Conservation (phyloP, 2,888 invertebrate genomes). For the Ophion slaviceki region DNA sequence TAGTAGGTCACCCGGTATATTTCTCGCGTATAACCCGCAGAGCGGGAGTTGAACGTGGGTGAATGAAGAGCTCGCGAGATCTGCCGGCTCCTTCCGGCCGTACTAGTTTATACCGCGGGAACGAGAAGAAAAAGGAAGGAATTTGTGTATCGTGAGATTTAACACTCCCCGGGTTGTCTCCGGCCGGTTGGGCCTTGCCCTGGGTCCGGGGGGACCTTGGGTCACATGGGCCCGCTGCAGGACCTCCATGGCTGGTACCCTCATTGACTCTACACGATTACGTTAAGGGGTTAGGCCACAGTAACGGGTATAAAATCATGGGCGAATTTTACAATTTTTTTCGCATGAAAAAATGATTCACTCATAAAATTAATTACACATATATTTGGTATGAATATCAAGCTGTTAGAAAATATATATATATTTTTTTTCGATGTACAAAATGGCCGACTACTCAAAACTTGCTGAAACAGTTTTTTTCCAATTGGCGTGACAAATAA, state of each 20-base stretch:
- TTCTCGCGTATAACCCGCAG: slow-evolving; percentile 62
- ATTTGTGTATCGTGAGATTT: slow-evolving; percentile 32
- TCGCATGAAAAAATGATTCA: no score
- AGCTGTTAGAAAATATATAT: no score
- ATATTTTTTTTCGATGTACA: no score
- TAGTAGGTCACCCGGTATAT: no score
- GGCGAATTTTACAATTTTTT: no score
- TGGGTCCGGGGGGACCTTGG: slow-evolving; percentile 3
- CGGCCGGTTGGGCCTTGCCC: neutral
- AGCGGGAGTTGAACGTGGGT: slow-evolving; percentile 52
- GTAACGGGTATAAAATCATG: no score
- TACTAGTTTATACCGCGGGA: slow-evolving; percentile 71
- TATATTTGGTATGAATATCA: no score
- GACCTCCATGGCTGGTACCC: neutral
- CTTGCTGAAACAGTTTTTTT: no score
- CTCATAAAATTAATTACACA: no score
- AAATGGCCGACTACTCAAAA: no score
- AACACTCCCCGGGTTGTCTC: slow-evolving; percentile 17
- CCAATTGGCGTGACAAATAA: no score
- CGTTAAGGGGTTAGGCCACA: neutral
- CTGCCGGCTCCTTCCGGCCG: slow-evolving; percentile 74
- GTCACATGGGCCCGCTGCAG: neutral
- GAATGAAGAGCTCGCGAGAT: slow-evolving; percentile 62
- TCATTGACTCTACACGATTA: slow-evolving; percentile 2
- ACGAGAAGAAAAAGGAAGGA: slow-evolving; percentile 36